These are phyloP conservation scores for Elmis aenea DNA, from an alignment of 2,888 invertebrate genomes.

Conservation along the genomic window DNA sequence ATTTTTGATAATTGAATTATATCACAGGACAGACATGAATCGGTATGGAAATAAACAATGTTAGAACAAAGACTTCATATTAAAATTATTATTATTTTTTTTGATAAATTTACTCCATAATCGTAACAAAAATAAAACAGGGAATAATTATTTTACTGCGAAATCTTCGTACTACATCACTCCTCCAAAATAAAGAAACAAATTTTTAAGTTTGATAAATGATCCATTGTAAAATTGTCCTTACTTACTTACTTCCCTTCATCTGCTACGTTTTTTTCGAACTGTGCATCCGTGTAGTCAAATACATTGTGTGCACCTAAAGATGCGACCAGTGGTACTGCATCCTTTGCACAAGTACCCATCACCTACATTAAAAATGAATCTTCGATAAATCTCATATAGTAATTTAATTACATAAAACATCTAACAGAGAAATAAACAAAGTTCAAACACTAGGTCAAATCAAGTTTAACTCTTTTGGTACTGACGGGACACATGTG, in stretches of 20 bases:
- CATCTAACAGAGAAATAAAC: constrained; percentile 1
- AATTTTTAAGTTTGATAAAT: too few relatives aligned
- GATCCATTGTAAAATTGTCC: too few relatives aligned
- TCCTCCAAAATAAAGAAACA: too few relatives aligned
- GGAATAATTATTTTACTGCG: constrained; percentile 1
- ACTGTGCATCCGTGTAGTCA: constrained; percentile 67
- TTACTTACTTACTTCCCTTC: constrained; percentile 60
- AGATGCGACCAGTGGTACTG: constrained; percentile 56
- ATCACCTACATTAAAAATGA: constrained; percentile 52
- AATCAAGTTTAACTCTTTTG: background rate
- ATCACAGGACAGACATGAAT: too few relatives aligned
- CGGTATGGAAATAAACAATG: too few relatives aligned
- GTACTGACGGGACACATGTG: too few relatives aligned
- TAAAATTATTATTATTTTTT: too few relatives aligned
- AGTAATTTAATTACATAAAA: constrained; percentile 1
- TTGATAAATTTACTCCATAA: too few relatives aligned
- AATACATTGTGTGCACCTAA: constrained; percentile 68
- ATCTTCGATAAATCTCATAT: constrained; percentile 3
- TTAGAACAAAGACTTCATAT: too few relatives aligned
- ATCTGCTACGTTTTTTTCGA: constrained; percentile 53
- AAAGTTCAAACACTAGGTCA: background rate
- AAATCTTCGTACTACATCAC: too few relatives aligned
- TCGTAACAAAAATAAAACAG: too few relatives aligned
- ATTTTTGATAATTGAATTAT: too few relatives aligned
- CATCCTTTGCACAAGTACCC: constrained; percentile 70